Evolutionary conservation across 1,140 invertebrate genomes (phyloP).

Genomic region (Diuraphis noxia): DNA sequence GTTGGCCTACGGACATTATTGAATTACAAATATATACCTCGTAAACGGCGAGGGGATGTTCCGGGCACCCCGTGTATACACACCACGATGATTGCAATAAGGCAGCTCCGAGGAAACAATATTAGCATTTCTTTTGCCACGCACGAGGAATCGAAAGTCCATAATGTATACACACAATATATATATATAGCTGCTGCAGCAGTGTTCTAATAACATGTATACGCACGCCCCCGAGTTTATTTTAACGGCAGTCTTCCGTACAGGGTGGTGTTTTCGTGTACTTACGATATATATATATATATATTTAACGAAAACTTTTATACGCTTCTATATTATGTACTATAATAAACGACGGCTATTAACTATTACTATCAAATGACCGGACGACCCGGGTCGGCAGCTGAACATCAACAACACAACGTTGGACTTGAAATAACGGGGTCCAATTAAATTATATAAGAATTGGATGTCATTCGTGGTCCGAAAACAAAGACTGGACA

Average conservation of each 20-base stretch:
- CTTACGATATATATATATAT: background rate
- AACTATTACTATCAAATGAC: background rate
- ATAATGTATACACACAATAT: background rate
- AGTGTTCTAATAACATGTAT: background rate
- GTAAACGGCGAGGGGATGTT: constrained; percentile 33
- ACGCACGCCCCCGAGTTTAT: background rate
- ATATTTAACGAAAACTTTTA: background rate
- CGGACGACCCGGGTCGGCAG: background rate
- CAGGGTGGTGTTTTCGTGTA: background rate
- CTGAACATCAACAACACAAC: too few relatives aligned
- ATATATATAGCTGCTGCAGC: too few relatives aligned
- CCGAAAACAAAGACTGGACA: background rate
- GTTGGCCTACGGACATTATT: constrained; percentile 14
- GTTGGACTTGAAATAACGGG: background rate
- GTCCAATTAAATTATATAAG: constrained; percentile 13
- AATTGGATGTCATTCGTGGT: constrained; percentile 11
- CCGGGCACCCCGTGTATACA: background rate
- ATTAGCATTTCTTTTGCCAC: constrained; percentile 18
- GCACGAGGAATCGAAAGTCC: background rate
- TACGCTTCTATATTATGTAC: background rate
- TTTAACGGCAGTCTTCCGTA: background rate
- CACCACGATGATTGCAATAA: background rate
- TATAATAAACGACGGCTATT: background rate
- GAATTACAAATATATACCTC: constrained; percentile 22
- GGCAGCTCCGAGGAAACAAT: background rate